Percentiles rank a stretch among this genome's conserved stretches.
Conservation (phyloP, 2,113 vertebrate species). For the Hippocampus comes region DNA sequence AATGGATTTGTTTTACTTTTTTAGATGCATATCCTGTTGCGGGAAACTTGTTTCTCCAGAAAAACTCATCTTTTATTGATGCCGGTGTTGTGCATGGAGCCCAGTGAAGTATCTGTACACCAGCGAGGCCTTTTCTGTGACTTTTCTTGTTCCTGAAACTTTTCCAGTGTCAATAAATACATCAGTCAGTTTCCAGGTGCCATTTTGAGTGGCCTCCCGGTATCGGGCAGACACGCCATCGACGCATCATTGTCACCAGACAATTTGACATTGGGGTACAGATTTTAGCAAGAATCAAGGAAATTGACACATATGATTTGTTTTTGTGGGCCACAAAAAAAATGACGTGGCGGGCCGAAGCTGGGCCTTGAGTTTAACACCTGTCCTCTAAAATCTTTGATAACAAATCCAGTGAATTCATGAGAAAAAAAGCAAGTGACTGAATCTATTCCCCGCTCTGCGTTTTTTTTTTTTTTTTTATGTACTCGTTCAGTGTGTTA, state of each 20-base stretch:
- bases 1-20: not conserved
- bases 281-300: too few species aligned
- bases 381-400: too few species aligned
- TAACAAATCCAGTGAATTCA: too few species aligned
- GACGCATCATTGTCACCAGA: not conserved
- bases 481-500: too few species aligned
- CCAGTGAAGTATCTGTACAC: constrained; percentile 14
- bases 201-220: not conserved
- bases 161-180: not conserved
- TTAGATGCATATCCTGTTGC: not conserved
- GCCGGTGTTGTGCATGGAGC: constrained; percentile 10
- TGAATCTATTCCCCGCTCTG: too few species aligned
- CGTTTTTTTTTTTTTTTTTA: too few species aligned
- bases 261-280: too few species aligned
- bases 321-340: too few species aligned
- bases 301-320: too few species aligned
- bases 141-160: not conserved
- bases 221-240: not conserved
- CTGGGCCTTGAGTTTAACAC: too few species aligned
- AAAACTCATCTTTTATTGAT: constrained; percentile 10
- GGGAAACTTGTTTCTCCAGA: not conserved
- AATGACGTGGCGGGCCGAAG: too few species aligned
- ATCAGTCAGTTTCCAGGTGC: not conserved
- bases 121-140: not conserved
- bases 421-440: too few species aligned